Conservation (phyloP, 2,113 vertebrate genomes). For the Leuciscus idus region DNA sequence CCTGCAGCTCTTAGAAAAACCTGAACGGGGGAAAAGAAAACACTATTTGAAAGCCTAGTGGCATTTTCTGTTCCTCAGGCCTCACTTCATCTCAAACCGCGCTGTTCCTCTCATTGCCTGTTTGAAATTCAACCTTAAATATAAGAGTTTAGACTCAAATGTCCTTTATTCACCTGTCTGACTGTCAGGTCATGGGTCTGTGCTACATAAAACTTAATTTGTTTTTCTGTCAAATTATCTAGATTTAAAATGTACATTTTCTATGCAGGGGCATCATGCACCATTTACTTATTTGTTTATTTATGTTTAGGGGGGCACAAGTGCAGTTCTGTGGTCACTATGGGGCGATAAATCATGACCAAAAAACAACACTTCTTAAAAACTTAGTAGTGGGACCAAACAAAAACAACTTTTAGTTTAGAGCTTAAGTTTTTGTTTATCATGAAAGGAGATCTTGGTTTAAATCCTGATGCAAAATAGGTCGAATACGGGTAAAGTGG, state of each 20-base stretch:
- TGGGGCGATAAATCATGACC: background rate
- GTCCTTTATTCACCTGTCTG: conserved; percentile 26
- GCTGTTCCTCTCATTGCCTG: background rate
- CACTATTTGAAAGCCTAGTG: conserved; percentile 28
- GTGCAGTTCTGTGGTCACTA: background rate
- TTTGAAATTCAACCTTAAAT: conserved; percentile 25
- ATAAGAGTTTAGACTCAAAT: background rate
- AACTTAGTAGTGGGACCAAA: background rate
- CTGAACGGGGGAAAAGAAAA: conserved; percentile 38
- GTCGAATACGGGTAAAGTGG: background rate
- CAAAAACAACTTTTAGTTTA: background rate
- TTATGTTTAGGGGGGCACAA: background rate
- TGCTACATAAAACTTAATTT: background rate
- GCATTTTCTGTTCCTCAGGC: conserved; percentile 22
- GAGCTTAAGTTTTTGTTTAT: background rate
- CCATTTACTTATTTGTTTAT: background rate
- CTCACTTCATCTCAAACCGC: background rate
- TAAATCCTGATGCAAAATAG: background rate
- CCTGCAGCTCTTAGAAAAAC: conserved; percentile 17
- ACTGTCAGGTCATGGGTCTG: background rate
- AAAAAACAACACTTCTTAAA: background rate
- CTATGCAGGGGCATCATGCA: background rate
- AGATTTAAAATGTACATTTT: background rate
- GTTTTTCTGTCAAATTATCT: background rate
- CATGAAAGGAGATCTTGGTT: background rate